Base-by-base conservation (phyloP, 2,888 invertebrate species). In the Neoascia interrupta region DNA sequence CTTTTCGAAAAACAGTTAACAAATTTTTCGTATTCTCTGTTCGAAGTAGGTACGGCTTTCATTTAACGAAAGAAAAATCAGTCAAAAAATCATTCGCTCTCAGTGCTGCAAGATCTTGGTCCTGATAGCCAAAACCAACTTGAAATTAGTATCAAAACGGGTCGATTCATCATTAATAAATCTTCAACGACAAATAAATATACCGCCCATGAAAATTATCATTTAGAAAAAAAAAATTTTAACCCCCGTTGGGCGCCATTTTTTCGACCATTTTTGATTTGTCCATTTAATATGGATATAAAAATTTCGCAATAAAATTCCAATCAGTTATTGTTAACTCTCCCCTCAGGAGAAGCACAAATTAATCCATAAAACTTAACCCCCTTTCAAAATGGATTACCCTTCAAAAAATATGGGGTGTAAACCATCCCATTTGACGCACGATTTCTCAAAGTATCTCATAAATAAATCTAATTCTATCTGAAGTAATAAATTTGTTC, bases 401-500 rank as follows among this genome's bases (percentile, higher is more conserved):
- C 16, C 6, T 8, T 15, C 1, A n/a, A 51, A 41, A 31, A 11
- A 31, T 51, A 53, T n/a, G n/a, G n/a, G 63, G 64, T 64, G 53
- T 63, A 63, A 63, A 63, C 43, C 53, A 19, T 43, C 53, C 43
- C 41, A 54, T 64, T 54, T 36, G 45, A 45, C 26, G 64, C 53
- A 54, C 53, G 64, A 45, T 43, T 64, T 36, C 18, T 8, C 11
- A 43, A 68, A 61, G 49, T 63, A 39, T 69, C 56, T 45, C 51
- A 63, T 70, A 70, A 75, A 69, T 75, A 69, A 75, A 75, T 69
- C 69, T 49, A 69, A 69, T 61, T 69, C 69, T 51, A 75, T 75
- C 51, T 37, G 36, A 15, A 19, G 41, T 34, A 63, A 75, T 75
- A 70, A 75, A 75, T 75, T 69, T 11, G 18, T 34, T n/a, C 39